These are phyloP conservation scores for Actinostola sp. DNA, from an alignment of 92 coral and sea anemone species.

Conservation along the genomic window DNA sequence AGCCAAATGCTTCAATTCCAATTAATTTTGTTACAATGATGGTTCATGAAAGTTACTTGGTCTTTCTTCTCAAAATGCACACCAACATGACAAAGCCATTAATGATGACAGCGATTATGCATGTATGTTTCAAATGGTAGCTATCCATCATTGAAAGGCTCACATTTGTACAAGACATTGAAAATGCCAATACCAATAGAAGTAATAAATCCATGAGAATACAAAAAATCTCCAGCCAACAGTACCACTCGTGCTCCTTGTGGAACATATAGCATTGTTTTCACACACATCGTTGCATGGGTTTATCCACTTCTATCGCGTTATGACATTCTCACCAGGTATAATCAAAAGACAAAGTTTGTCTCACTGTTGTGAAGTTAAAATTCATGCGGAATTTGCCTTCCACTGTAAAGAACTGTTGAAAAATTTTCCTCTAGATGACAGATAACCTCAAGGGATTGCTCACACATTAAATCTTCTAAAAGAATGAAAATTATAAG, in stretches of 20 bases:
- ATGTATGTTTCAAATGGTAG: background rate
- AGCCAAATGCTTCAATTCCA: background rate
- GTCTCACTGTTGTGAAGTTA: conserved; percentile 97
- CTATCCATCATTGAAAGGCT: conserved; percentile 33
- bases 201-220: background rate
- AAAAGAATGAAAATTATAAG: too few species aligned
- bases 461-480: conserved; percentile 82
- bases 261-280: background rate
- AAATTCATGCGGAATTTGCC: conserved; percentile 98
- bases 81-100: conserved; percentile 6
- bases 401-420: conserved; percentile 96
- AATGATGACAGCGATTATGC: conserved; percentile 23
- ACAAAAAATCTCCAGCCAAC: background rate
- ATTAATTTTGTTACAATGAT: background rate
- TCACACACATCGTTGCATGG: background rate
- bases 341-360: conserved; percentile 75
- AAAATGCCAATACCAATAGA: conserved; percentile 29
- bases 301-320: background rate
- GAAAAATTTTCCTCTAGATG: conserved; percentile 74
- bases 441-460: conserved; percentile 77
- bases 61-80: conserved; percentile 4
- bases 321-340: conserved; percentile 29
- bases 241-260: background rate
- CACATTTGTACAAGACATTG: conserved; percentile 7
- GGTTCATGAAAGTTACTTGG: conserved; percentile 2